These are phyloP conservation scores for Holacanthella duospinosa DNA, from an alignment of 2,888 invertebrate genomes.

Conservation along the genomic window DNA sequence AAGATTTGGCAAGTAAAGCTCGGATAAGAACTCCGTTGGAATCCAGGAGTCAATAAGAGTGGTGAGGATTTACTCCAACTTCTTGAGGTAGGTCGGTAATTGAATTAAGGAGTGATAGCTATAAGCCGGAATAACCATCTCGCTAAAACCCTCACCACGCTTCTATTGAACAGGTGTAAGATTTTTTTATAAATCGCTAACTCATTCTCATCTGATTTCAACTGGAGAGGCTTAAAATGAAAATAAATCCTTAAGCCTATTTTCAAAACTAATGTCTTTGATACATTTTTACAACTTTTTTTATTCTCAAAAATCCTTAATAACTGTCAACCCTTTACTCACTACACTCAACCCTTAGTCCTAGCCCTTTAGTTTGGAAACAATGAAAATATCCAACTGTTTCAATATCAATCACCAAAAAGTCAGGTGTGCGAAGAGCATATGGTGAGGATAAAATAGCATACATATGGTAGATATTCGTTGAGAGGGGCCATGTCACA, in stretches of 20 bases:
- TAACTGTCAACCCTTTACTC: neutral
- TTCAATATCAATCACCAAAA: neutral
- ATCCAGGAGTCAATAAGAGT: neutral
- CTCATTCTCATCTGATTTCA: neutral
- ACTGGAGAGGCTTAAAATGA: neutral
- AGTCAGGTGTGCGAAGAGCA: neutral
- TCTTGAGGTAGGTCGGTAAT: neutral
- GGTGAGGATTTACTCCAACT: neutral
- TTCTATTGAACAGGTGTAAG: slow-evolving; percentile 11
- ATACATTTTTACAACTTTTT: neutral
- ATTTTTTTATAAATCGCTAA: neutral
- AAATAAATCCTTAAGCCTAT: no score
- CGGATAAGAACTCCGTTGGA: no score
- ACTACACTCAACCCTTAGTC: no score
- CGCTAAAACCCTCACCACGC: neutral
- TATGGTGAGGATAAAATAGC: no score
- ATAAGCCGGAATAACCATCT: neutral
- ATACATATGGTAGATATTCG: no score
- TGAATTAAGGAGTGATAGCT: neutral
- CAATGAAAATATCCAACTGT: neutral
- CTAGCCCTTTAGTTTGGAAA: no score
- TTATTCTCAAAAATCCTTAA: neutral
- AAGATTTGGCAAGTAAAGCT: no score
- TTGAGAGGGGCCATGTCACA: no score
- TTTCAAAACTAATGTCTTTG: neutral